Percentiles rank a stretch among this genome's conserved stretches.
These are phyloP conservation scores for Telenomus remus DNA, from an alignment of 1,140 invertebrate species.

Conservation along the genomic window DNA sequence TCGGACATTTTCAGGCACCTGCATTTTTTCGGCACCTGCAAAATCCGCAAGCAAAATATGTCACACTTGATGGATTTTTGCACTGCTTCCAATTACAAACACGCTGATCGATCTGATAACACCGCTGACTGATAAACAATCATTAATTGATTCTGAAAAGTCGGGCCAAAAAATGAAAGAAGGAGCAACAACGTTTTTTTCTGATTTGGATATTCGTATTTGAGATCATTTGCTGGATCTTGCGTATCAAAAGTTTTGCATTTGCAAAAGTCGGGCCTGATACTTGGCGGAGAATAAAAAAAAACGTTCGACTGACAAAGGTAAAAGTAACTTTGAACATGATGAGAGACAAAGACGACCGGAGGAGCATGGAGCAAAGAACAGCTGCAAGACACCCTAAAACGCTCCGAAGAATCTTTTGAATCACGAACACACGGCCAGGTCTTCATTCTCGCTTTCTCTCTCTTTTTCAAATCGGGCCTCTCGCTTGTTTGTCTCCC, in stretches of 20 bases:
- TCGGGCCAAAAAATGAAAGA: too few relatives aligned
- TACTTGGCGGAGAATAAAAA: slow-evolving; percentile 20
- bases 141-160: too few relatives aligned
- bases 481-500: slow-evolving; percentile 28
- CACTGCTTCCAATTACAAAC: background rate
- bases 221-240: background rate
- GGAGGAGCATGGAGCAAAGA: slow-evolving; percentile 58
- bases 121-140: too few relatives aligned
- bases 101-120: too few relatives aligned
- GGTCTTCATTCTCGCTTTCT: slow-evolving; percentile 42
- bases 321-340: background rate
- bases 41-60: slow-evolving; percentile 13
- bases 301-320: slow-evolving; percentile 7
- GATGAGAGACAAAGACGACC: slow-evolving; percentile 22
- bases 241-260: slow-evolving; percentile 27
- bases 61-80: slow-evolving; percentile 21
- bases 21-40: slow-evolving; percentile 40
- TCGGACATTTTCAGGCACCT: slow-evolving; percentile 32
- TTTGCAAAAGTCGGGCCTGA: slow-evolving; percentile 49
- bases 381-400: slow-evolving; percentile 72
- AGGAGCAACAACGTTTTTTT: background rate
- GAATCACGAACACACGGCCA: slow-evolving; percentile 62
- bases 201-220: background rate
- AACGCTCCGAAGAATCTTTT: slow-evolving; percentile 69
- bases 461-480: slow-evolving; percentile 3